These are phyloP conservation scores for Ianthella basta DNA, from an alignment of 37 sponge, comb jelly and placozoan genomes.

Conservation along the genomic window DNA sequence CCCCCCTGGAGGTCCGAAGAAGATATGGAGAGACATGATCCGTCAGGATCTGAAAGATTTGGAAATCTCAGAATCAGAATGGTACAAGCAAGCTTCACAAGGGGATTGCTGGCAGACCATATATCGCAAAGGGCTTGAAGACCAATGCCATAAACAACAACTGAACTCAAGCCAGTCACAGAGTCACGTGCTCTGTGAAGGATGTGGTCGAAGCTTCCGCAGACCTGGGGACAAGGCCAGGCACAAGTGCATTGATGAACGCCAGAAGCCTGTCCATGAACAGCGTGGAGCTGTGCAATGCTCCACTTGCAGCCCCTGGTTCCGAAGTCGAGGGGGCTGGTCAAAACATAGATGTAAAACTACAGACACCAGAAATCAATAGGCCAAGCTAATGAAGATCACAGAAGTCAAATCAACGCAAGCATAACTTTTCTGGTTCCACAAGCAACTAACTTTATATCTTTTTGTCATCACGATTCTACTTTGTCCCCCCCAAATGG, in stretches of 20 bases:
- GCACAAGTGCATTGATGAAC: slow-evolving; percentile 29
- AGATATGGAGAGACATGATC: slow-evolving; percentile 24
- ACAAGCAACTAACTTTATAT: too few relatives aligned
- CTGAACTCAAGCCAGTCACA: slow-evolving; percentile 14
- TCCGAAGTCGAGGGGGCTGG: slow-evolving; percentile 1
- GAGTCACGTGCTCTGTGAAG: slow-evolving; percentile 8
- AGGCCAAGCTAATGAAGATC: too few relatives aligned
- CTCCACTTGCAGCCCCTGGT: slow-evolving; percentile 17
- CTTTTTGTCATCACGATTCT: too few relatives aligned
- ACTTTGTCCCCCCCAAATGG: too few relatives aligned
- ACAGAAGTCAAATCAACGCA: too few relatives aligned
- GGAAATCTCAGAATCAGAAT: background rate
- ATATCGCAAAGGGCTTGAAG: slow-evolving; percentile 10
- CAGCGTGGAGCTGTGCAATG: too few relatives aligned
- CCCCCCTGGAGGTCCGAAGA: slow-evolving; percentile 4
- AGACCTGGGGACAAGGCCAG: slow-evolving; percentile 15
- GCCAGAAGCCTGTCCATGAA: slow-evolving; percentile 26
- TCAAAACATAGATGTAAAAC: slow-evolving; percentile 16
- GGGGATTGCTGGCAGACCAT: slow-evolving; percentile 11
- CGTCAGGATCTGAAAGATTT: slow-evolving; percentile 5
- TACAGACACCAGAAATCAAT: too few relatives aligned
- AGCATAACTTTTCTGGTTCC: too few relatives aligned
- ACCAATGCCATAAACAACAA: slow-evolving; percentile 21
- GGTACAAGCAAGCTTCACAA: slow-evolving; percentile 20
- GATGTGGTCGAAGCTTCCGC: slow-evolving; percentile 20